Base-by-base conservation (phyloP, 2,888 invertebrate genomes). In the Hoplodrina ambigua region DNA sequence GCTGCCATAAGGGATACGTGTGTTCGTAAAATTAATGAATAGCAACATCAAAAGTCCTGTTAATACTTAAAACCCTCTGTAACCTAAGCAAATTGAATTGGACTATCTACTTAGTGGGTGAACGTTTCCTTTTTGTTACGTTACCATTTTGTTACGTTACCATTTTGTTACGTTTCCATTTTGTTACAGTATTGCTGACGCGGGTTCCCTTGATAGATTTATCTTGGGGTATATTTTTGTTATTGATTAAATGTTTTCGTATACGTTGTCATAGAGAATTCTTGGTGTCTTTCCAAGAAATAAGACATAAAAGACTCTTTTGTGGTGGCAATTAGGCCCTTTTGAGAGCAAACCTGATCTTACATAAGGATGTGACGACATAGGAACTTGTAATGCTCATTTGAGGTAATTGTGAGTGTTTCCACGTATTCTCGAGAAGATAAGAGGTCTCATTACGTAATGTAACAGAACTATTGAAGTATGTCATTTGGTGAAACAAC, bases 1-100 rank as follows among this genome's bases (percentile, higher is more conserved):
- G 20, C 68, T 72, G 79, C 69, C 72, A 56, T 37, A 44, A 20
- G 77, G 74, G 81, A 78, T 68, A 76, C 52, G 62, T 77, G 81
- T 76, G 74, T 73, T 71, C 75, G 73, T 66, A 73, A 85, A 86
- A 86, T 88, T 86, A 88, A 89, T 88, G 87, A 87, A 86, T 73
- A 77, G 80, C 72, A 66, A 82, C 80, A 81, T 82, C 78, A 76
- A 77, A 83, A 83, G 80, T 81, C 80, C 75, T 57, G 74, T 78
- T 83, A 85, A 85, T 84, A 76, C 83, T 80, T 64, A 68, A 80
- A 82, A 80, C 81, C 77, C 80, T 74, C 69, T 76, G 81, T 85
- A 82, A 83, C 85, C 78, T 80, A 80, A 82, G 75, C 78, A 88
- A 88, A 88, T 88, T 88, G 85, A 87, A 87, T 88, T 82, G 77